phyloP scores from a whole-genome alignment of 2,113 vertebrate genomes.

The Canis aureus region DNA sequence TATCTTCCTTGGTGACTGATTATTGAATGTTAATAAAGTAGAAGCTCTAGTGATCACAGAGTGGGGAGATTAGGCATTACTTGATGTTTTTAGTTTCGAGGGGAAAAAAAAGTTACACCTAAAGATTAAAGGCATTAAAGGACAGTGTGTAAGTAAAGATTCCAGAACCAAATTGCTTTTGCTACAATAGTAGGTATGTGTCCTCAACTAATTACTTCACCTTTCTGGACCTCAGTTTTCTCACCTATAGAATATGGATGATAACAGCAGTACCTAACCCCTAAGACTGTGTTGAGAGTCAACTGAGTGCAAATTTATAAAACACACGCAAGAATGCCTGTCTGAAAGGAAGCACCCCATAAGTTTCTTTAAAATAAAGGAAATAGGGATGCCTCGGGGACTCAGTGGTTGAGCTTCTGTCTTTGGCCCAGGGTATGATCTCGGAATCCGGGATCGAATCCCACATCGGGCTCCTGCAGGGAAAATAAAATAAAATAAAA shows the following conservation, averaged over 20 bases:
- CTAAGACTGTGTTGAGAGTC: background rate
- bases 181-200: fast-evolving
- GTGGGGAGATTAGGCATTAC: background rate
- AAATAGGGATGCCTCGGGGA: background rate
- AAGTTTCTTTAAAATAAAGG: background rate
- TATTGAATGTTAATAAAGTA: background rate
- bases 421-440: too few relatives aligned
- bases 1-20: background rate
- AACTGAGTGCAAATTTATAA: background rate
- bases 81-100: background rate
- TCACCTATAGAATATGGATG: background rate
- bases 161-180: background rate
- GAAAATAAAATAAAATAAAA: background rate
- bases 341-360: background rate
- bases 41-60: background rate
- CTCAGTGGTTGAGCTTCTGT: too few relatives aligned
- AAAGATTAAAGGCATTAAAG: background rate
- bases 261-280: background rate
- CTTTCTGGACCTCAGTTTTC: background rate
- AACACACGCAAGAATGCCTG: background rate
- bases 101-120: background rate
- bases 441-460: too few relatives aligned
- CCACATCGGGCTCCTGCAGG: background rate
- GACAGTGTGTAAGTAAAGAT: background rate
- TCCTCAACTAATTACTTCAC: background rate